Base-by-base conservation (phyloP, 2,888 invertebrate species). In the Caenorhabditis afra region DNA sequence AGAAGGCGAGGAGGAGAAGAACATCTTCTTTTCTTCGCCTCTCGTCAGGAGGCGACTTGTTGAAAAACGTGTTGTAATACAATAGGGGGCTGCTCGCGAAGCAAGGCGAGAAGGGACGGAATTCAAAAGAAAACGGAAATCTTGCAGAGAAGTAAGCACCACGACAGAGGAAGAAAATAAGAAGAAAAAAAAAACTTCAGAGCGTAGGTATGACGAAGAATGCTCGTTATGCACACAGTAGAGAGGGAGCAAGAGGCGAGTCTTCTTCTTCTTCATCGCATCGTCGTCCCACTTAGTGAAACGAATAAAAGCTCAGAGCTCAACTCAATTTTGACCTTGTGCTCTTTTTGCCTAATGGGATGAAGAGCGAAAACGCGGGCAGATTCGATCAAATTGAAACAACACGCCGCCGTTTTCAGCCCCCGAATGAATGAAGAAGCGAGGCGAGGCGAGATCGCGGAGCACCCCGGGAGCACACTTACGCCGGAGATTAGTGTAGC, bases 51-150 rank as follows among this genome's bases (percentile, higher is more conserved):
- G 44, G 35, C 29, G 18, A 14, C 44, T 20, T 41, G 61, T 58
- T 49, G 45, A 52, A 64, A 64, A 55, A 23, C n/a, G n/a, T 44
- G 64, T 53, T 16, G 64, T 64, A 64, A 64, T 50, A 52, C 53
- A 35, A 53, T 53, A 53, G 52, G 52, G n/a, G n/a, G n/a, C n/a
- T n/a, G n/a, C n/a, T n/a, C n/a, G n/a, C n/a, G n/a, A n/a, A n/a
- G n/a, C n/a, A n/a, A n/a, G n/a, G n/a, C n/a, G n/a, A n/a, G n/a
- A n/a, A n/a, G n/a, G n/a, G n/a, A n/a, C n/a, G n/a, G n/a, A n/a
- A n/a, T n/a, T n/a, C n/a, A n/a, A n/a, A n/a, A n/a, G n/a, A n/a
- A n/a, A n/a, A n/a, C n/a, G n/a, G n/a, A n/a, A n/a, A n/a, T n/a
- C n/a, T n/a, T n/a, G n/a, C n/a, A n/a, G n/a, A n/a, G n/a, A n/a